Evolutionary conservation across 2,888 invertebrate species (phyloP).

Genomic region (Alloplasta piceator): DNA sequence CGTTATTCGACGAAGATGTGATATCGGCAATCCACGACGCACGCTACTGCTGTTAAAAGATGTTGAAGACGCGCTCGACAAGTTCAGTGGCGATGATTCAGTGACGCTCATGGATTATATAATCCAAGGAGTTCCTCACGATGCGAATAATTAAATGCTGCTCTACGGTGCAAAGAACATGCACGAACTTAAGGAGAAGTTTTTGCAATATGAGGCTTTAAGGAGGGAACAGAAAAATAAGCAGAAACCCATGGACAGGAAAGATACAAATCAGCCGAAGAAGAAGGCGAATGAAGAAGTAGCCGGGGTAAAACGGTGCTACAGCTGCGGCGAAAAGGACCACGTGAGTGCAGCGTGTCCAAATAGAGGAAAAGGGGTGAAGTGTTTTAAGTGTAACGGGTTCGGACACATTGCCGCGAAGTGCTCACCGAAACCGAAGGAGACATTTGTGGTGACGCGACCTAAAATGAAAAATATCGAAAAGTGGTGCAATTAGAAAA

Average conservation of each 20-base stretch:
- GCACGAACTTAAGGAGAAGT: constrained; percentile 25
- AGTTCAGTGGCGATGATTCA: constrained; percentile 22
- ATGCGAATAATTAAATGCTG: constrained; percentile 6
- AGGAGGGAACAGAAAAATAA: constrained; percentile 3
- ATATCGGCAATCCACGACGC: too few relatives aligned
- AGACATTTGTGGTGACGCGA: constrained; percentile 65
- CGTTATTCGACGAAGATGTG: too few relatives aligned
- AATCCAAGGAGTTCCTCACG: constrained; percentile 31
- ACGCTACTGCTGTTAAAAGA: too few relatives aligned
- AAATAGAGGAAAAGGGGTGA: constrained; percentile 58
- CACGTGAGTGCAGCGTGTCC: constrained; percentile 62
- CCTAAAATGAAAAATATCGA: constrained; percentile 39
- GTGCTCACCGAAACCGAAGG: too few relatives aligned
- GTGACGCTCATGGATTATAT: constrained; percentile 27
- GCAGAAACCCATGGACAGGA: background rate
- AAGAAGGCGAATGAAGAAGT: background rate
- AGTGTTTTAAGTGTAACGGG: too few relatives aligned
- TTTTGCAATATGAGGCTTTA: constrained; percentile 26
- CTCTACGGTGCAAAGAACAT: constrained; percentile 36
- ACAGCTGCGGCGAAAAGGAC: constrained; percentile 63
- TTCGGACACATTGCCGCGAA: too few relatives aligned
- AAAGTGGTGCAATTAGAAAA: background rate
- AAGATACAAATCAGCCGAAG: background rate
- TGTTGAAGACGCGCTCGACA: constrained; percentile 27
- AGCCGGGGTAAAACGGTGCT: constrained; percentile 49